phyloP scores from a whole-genome alignment of 2,888 invertebrate species.

The Ectropis crepuscularia region DNA sequence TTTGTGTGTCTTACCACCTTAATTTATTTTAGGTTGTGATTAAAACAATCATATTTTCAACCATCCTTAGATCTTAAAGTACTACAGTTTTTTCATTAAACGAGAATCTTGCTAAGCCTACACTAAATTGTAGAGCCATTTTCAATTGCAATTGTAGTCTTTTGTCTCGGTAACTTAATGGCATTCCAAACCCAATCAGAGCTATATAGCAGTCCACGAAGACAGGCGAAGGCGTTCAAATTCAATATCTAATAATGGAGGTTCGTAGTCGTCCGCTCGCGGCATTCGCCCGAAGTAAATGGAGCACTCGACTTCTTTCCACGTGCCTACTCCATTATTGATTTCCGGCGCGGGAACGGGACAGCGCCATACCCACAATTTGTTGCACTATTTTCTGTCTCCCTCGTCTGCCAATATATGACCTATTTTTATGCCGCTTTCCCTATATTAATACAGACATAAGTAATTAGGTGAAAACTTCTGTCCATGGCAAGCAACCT shows the following conservation, averaged over 20 bases:
- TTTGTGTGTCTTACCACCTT: no score
- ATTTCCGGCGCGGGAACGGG: conserved; percentile 81
- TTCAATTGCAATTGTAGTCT: conserved; percentile 4
- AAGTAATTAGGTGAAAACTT: conserved; percentile 82
- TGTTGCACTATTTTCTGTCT: conserved; percentile 83
- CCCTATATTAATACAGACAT: conserved; percentile 81
- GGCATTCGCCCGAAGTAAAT: conserved; percentile 71
- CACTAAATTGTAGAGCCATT: background rate
- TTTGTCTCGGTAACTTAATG: conserved; percentile 10
- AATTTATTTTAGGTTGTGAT: background rate
- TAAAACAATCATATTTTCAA: no score
- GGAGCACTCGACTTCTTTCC: conserved; percentile 76
- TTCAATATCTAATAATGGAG: conserved; percentile 64
- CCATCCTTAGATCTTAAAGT: no score
- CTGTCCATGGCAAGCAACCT: conserved; percentile 62
- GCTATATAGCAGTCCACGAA: conserved; percentile 19
- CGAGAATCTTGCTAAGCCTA: background rate
- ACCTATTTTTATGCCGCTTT: conserved; percentile 84
- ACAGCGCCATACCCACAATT: conserved; percentile 75
- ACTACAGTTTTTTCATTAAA: no score
- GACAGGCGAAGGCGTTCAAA: conserved; percentile 51
- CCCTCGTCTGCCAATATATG: conserved; percentile 80
- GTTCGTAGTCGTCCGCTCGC: conserved; percentile 57
- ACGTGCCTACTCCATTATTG: conserved; percentile 84
- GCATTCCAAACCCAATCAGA: conserved; percentile 52